Base-by-base conservation (phyloP, 2,888 invertebrate genomes). In the Toxonevra muliebris region DNA sequence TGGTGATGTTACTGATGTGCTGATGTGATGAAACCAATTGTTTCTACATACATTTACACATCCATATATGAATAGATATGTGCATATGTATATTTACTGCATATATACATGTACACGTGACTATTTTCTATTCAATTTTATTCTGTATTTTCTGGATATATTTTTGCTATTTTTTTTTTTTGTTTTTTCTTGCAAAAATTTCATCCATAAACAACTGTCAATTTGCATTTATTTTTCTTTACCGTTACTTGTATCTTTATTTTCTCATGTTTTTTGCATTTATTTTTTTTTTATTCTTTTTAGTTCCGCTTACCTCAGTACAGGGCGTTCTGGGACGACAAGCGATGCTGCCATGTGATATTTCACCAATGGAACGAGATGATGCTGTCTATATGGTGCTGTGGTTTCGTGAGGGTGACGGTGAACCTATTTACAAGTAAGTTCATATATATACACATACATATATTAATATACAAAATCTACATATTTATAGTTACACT, bases 301-400 rank as follows among this genome's bases (percentile, higher is more conserved):
- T 89, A 94, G 94, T 93, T 84, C 93, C 94, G 63, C 90, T 93
- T 79, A 90, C 90, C 71, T 90, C 93, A 80, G 92, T 94, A 70
- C 90, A 92, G 82, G 95, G 94, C 40, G 94, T 95, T 7, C 86
- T 93, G 73, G 93, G 92, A 41, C 91, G 92, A 83, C 93, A 93
- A 82, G 93, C 93, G 19, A 90, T 92, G 72, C 87, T 96, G 64
- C 95, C 95, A 12, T 96, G 96, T 84, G 93, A 95, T 86, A 94
- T 96, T 75, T 90, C 90, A 76, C 91, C 95, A 10, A 88, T 90
- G 73, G 90, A 92, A 78, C 88, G 91, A 65, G 91, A 93, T 79
- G 94, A 94, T 85, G 90, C 91, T 40, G 93, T 94, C 65, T 92
- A 91, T 79, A 93, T 94, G 93, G 94, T 95, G 74, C 88, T 95